Conservation (phyloP, 1,140 invertebrate genomes). For the Hyles vespertilio region DNA sequence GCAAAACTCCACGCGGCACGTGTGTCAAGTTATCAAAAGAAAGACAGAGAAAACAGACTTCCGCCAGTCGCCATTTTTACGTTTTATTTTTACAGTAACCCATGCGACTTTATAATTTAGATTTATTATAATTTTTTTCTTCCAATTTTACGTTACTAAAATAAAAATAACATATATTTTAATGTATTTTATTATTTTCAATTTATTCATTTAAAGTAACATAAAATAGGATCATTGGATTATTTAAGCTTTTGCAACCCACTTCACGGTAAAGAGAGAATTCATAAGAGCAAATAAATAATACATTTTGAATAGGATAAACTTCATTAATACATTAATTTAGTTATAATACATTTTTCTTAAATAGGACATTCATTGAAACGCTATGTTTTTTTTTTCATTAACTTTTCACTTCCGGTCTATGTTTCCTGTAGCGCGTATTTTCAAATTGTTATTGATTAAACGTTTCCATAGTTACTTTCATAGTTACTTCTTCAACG, state of each 20-base stretch:
- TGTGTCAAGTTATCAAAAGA: conserved; percentile 73
- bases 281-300: too few species aligned
- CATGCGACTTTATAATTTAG: background rate
- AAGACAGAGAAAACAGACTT: conserved; percentile 61
- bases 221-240: too few species aligned
- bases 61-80: conserved; percentile 51
- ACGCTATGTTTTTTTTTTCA: background rate
- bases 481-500: conserved; percentile 21
- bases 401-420: too few species aligned
- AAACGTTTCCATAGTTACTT: conserved; percentile 44
- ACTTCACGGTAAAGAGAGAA: too few species aligned
- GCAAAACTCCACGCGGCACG: conserved; percentile 75
- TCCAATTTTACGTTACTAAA: too few species aligned
- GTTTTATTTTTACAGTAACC: conserved; percentile 44
- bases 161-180: too few species aligned
- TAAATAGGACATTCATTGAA: background rate
- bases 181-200: too few species aligned
- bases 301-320: too few species aligned
- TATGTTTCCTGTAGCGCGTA: background rate
- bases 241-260: too few species aligned
- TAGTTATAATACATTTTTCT: too few species aligned
- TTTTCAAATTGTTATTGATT: conserved; percentile 14
- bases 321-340: too few species aligned
- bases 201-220: too few species aligned
- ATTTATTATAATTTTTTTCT: background rate